Evolutionary conservation across 2,888 invertebrate genomes (phyloP).

Genomic region (Nephrocerus scutellatus): DNA sequence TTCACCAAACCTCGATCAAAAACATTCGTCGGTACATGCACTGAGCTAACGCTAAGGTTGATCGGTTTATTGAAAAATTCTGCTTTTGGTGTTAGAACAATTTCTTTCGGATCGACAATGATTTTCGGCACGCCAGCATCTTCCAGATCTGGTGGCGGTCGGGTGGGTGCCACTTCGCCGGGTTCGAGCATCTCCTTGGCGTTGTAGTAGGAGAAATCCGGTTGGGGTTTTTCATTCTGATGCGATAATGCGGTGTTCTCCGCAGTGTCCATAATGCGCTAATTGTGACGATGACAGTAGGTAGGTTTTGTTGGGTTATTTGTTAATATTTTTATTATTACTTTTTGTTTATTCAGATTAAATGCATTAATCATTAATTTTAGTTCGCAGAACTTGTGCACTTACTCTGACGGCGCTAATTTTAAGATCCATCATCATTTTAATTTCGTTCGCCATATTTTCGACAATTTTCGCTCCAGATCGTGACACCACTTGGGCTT

Average conservation of each 20-base stretch:
- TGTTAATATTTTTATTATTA: slow-evolving; percentile 1
- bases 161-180: slow-evolving; percentile 50
- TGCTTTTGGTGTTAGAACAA: slow-evolving; percentile 59
- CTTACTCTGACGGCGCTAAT: slow-evolving; percentile 75
- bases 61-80: slow-evolving; percentile 74
- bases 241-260: slow-evolving; percentile 69
- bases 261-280: slow-evolving; percentile 83
- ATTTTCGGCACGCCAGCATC: slow-evolving; percentile 56
- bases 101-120: slow-evolving; percentile 54
- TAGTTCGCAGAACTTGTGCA: slow-evolving; percentile 12
- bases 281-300: slow-evolving; percentile 12
- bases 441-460: slow-evolving; percentile 77
- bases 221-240: slow-evolving; percentile 52
- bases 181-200: slow-evolving; percentile 63
- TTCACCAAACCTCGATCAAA: slow-evolving; percentile 70
- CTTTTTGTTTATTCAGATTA: background rate
- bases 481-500: slow-evolving; percentile 65
- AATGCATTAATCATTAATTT: background rate
- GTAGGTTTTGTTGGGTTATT: slow-evolving; percentile 5
- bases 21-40: slow-evolving; percentile 94
- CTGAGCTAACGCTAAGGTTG: slow-evolving; percentile 74
- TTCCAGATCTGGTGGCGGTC: slow-evolving; percentile 49
- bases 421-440: slow-evolving; percentile 82
- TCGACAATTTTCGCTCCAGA: slow-evolving; percentile 72
- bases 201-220: slow-evolving; percentile 61